phyloP scores from a whole-genome alignment of 1,140 invertebrate species.

The Pseudomyrmex concolor region DNA sequence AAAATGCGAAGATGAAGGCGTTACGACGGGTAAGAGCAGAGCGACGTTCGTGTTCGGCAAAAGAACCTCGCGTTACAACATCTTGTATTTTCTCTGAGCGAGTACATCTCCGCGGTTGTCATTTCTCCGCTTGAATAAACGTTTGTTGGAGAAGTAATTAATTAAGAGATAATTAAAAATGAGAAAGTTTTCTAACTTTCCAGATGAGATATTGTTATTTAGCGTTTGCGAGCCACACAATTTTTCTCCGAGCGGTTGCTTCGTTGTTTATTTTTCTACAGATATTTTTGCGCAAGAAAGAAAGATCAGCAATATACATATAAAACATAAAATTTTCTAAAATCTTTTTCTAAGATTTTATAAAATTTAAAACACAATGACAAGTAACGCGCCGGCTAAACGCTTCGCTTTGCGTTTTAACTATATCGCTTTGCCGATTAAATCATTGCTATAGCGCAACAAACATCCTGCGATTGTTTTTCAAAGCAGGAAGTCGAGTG shows the following conservation, averaged over 20 bases:
- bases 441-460: slow-evolving; percentile 18
- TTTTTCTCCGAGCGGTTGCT: too few species aligned
- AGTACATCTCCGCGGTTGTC: neutral
- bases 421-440: slow-evolving; percentile 39
- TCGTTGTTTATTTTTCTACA: too few species aligned
- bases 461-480: slow-evolving; percentile 39
- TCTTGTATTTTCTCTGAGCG: slow-evolving; percentile 6
- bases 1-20: neutral
- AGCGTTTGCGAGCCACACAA: too few species aligned
- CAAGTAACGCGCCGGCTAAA: neutral
- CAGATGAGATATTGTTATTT: neutral
- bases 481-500: slow-evolving; percentile 40
- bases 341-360: too few species aligned
- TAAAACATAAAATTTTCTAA: too few species aligned
- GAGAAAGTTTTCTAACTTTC: neutral
- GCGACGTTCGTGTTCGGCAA: slow-evolving; percentile 6
- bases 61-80: slow-evolving; percentile 19
- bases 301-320: too few species aligned
- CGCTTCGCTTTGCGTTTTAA: slow-evolving; percentile 1
- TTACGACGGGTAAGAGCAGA: neutral
- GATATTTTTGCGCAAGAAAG: too few species aligned
- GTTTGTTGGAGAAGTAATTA: neutral
- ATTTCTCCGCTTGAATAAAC: neutral
- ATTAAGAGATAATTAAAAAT: neutral
- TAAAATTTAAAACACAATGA: too few species aligned